Evolutionary conservation across 2,113 vertebrate species (phyloP).

Genomic region (Cettia cetti): DNA sequence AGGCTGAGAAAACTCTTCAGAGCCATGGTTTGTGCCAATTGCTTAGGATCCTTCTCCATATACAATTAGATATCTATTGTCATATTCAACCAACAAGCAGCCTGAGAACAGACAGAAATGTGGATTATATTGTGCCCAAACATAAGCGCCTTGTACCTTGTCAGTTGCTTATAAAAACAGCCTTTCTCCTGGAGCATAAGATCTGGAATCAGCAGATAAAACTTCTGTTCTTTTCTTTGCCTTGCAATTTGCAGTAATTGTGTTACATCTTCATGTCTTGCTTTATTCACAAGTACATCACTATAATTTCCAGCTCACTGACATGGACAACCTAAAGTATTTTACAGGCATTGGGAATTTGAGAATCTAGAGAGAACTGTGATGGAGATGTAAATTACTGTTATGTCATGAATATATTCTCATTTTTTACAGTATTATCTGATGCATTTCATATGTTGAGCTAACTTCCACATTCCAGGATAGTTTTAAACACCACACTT

Average conservation of each 20-base stretch:
- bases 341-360: not conserved
- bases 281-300: not conserved
- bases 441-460: not conserved
- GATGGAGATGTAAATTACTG: constrained; percentile 11
- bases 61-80: not conserved
- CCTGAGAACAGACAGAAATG: not conserved
- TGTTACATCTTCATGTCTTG: not conserved
- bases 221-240: not conserved
- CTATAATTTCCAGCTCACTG: not conserved
- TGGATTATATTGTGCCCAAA: not conserved
- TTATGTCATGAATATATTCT: not conserved
- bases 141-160: not conserved
- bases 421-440: not conserved
- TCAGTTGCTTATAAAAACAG: not conserved
- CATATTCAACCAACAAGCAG: not conserved
- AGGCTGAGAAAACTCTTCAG: not conserved
- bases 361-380: not conserved
- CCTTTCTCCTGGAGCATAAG: not conserved
- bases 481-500: not conserved
- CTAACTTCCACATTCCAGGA: not conserved
- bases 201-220: not conserved
- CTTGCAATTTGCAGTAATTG: not conserved
- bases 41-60: not conserved
- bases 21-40: not conserved
- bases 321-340: not conserved